Base-by-base conservation (phyloP, 2,797 vertebrate genomes). In the Gymnodraco acuticeps region DNA sequence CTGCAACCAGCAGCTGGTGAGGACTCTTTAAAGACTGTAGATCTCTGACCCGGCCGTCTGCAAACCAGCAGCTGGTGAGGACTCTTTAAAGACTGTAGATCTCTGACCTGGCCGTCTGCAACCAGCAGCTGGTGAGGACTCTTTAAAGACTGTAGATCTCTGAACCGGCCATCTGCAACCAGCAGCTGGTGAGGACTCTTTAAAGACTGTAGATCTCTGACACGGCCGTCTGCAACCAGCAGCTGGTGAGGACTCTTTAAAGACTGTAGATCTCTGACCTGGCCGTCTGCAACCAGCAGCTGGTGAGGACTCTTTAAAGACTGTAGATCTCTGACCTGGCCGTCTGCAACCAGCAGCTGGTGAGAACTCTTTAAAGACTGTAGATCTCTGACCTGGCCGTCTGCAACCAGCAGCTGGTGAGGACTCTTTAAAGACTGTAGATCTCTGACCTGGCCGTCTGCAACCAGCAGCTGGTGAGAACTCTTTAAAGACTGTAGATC, bases 261-360 rank as follows among this genome's bases (percentile, higher is more conserved):
- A 23, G 23, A 23, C 23, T 23, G 3, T 3, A 23, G 23, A 3
- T 99, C 45, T 94, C 96, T 0, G 98, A 99, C 87, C 85, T 99
- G 61, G 95, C 96, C 10, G 89, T 97, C 86, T 97, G 96, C 91
- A 97, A 96, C 91, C 95, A 96, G 81, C 97, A 99, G 90, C 93
- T 99, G 96, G 98, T 33, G 31, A 33, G 31, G 3, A 33, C 5
- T 23, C 23, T 23, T 23, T 23, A 23, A 23, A 23, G 23, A 23
- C 23, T 23, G 3, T 3, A 23, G 80, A 96, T 99, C 45, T 94
- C 96, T 0, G 98, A 99, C 87, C 85, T 99, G 61, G 95, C 96
- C 9, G 89, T 97, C 86, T 97, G 96, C 91, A 97, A 96, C 91
- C 95, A 96, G 81, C 97, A 99, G 90, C 93, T 99, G 96, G 98